A percentile compares a stretch with the other conserved stretches of the same genome.
Evolutionary conservation across 2,113 vertebrate species (phyloP).

Genomic region (Gnathonemus echidnorhynchus): DNA sequence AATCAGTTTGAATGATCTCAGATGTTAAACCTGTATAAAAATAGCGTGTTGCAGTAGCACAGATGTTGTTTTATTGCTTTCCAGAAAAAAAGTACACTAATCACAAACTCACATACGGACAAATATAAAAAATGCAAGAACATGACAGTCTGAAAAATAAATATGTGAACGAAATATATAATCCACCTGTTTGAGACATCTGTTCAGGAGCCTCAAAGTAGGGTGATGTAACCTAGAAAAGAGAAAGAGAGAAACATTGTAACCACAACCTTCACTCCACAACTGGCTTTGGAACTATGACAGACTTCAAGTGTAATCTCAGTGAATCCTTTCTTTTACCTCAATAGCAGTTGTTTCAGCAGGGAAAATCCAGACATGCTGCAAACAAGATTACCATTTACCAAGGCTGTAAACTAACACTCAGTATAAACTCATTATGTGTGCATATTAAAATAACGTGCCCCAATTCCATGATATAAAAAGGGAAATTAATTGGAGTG

Average conservation of each 20-base stretch:
- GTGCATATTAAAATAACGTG: background rate
- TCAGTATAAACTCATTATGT: background rate
- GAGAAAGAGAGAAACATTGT: background rate
- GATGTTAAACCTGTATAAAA: background rate
- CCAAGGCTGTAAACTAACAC: background rate
- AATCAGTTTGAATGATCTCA: background rate
- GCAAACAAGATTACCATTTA: background rate
- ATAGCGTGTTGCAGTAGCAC: background rate
- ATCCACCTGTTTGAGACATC: slow-evolving; percentile 6
- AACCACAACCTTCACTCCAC: background rate
- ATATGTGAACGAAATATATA: background rate
- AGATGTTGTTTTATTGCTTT: slow-evolving; percentile 4
- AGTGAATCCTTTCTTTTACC: background rate
- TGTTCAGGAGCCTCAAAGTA: background rate
- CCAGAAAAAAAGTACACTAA: background rate
- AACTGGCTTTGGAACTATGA: background rate
- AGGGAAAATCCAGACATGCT: background rate
- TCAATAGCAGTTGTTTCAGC: background rate
- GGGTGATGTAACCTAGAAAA: background rate
- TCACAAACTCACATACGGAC: background rate
- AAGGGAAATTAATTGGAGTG: background rate
- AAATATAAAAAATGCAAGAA: background rate
- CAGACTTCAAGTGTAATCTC: background rate
- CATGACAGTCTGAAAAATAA: background rate
- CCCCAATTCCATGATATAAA: background rate